A percentile compares a stretch with the other conserved stretches of the same genome.
Evolutionary conservation across 92 coral and sea anemone genomes (phyloP).

Genomic region (Montipora capitata): DNA sequence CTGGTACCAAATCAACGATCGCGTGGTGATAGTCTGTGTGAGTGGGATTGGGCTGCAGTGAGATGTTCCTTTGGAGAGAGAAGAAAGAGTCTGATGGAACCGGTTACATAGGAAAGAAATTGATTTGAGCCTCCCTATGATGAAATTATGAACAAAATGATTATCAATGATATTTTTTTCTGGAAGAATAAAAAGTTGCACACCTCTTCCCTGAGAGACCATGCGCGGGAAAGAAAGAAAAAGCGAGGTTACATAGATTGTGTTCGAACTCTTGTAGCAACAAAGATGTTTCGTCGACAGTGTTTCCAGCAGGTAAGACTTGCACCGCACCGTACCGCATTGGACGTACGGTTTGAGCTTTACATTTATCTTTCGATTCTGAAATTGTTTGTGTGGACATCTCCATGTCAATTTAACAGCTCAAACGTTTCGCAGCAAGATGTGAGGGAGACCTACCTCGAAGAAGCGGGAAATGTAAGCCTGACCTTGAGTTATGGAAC

Average conservation of each 20-base stretch:
- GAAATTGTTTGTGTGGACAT: not conserved
- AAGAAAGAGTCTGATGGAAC: too few species aligned
- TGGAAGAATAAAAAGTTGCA: not conserved
- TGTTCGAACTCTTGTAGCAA: too few species aligned
- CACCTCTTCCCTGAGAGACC: not conserved
- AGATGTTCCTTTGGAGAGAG: too few species aligned
- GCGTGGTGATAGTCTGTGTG: not conserved
- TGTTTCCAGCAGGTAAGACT: slow-evolving; percentile 18
- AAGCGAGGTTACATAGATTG: slow-evolving; percentile 33
- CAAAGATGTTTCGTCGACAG: slow-evolving; percentile 44
- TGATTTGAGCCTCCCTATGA: too few species aligned
- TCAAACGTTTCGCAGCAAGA: slow-evolving; percentile 44
- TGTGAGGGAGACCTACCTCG: slow-evolving; percentile 43
- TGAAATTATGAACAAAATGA: too few species aligned
- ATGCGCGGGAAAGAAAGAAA: slow-evolving; percentile 34
- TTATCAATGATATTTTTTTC: too few species aligned
- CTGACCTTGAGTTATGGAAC: too few species aligned
- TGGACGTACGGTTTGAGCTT: too few species aligned
- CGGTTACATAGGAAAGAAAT: too few species aligned
- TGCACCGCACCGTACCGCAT: too few species aligned
- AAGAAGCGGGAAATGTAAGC: slow-evolving; percentile 57
- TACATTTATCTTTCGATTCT: too few species aligned
- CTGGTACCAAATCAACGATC: not conserved
- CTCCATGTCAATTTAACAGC: slow-evolving; percentile 1
- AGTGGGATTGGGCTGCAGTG: not conserved